A percentile compares a stretch with the other conserved stretches of the same genome.
Conservation (phyloP, 2,888 invertebrate species). For the Conchocele bisecta region DNA sequence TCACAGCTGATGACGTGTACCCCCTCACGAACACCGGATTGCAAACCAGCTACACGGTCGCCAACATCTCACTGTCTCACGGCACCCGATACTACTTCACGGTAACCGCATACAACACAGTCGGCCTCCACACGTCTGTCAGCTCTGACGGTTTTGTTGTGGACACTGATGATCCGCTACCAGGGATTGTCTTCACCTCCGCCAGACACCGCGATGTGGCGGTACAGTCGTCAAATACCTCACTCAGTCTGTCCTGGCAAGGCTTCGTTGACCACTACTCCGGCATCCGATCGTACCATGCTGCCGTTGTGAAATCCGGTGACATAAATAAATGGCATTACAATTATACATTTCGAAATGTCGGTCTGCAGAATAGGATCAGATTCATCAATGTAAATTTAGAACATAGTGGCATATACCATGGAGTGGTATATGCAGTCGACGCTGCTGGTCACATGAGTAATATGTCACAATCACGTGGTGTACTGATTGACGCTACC, state of each 20-base stretch:
- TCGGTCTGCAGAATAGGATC: slow-evolving; percentile 9
- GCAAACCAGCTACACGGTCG: background rate
- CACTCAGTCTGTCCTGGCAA: slow-evolving; percentile 56
- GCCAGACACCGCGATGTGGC: slow-evolving; percentile 29
- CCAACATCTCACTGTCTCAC: background rate
- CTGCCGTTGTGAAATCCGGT: background rate
- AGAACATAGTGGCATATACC: slow-evolving; percentile 16
- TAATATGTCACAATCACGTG: background rate
- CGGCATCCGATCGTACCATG: slow-evolving; percentile 11
- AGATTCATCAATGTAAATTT: slow-evolving; percentile 15
- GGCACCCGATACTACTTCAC: slow-evolving; percentile 26
- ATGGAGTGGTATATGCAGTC: slow-evolving; percentile 26
- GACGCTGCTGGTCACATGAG: slow-evolving; percentile 32
- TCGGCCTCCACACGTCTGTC: slow-evolving; percentile 22
- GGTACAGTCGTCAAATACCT: slow-evolving; percentile 33
- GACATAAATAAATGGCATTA: background rate
- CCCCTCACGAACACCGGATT: slow-evolving; percentile 1
- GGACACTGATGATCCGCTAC: slow-evolving; percentile 45
- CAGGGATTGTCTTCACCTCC: slow-evolving; percentile 62
- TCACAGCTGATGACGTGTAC: slow-evolving; percentile 10
- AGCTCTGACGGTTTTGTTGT: slow-evolving; percentile 34
- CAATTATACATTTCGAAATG: slow-evolving; percentile 6
- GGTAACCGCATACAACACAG: slow-evolving; percentile 28
- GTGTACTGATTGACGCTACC: slow-evolving; percentile 8
- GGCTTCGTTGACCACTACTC: slow-evolving; percentile 54